These are phyloP conservation scores for Lepus americanus DNA, from an alignment of 2,113 vertebrate genomes.

Conservation along the genomic window DNA sequence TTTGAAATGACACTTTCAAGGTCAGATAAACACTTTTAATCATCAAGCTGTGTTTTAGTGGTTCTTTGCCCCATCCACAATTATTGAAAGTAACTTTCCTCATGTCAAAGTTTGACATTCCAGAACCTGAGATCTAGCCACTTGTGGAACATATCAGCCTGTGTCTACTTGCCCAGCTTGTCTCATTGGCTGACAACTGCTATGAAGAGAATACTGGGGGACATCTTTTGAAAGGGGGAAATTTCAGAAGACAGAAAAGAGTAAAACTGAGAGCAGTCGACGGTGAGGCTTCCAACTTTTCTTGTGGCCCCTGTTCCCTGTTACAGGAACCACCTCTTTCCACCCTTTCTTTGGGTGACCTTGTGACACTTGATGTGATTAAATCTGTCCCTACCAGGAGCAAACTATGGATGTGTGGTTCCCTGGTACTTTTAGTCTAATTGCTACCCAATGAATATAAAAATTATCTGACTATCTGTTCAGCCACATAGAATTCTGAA, in stretches of 20 bases:
- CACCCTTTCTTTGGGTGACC: constrained; percentile 16
- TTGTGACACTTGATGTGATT: constrained; percentile 56
- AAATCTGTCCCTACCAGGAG: constrained; percentile 53
- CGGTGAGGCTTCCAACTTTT: not conserved
- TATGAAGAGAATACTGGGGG: too few relatives aligned
- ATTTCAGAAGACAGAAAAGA: not conserved
- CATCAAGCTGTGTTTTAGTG: not conserved
- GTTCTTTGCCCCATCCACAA: not conserved
- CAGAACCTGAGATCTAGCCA: not conserved
- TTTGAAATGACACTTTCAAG: not conserved
- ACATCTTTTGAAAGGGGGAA: not conserved
- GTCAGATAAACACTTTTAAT: constrained; percentile 1
- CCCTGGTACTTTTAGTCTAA: constrained; percentile 73
- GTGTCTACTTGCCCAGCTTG: not conserved
- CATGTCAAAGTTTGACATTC: not conserved
- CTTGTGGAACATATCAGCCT: not conserved
- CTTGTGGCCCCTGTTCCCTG: not conserved
- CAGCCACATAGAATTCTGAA: constrained; percentile 60
- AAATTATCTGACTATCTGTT: constrained; percentile 64
- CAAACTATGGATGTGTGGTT: constrained; percentile 53
- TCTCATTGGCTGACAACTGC: not conserved
- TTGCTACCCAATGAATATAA: constrained; percentile 61
- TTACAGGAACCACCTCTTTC: not conserved
- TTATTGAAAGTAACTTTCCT: not conserved
- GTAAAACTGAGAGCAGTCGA: not conserved